Evolutionary conservation across 2,888 invertebrate genomes (phyloP).

Genomic region (Sminthurinus aureus): DNA sequence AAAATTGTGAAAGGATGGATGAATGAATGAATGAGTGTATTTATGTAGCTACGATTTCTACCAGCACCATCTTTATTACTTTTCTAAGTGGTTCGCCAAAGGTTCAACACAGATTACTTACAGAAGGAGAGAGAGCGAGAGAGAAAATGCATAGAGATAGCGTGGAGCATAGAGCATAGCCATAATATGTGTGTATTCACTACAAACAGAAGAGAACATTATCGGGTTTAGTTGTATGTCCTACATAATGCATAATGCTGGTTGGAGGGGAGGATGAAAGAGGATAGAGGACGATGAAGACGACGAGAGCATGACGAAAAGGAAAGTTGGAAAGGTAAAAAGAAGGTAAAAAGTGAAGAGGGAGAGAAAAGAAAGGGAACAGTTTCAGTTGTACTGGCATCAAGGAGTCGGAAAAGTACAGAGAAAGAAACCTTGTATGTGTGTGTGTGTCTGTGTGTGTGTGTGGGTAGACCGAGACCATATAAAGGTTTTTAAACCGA

Average conservation of each 20-base stretch:
- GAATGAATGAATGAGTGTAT: constrained; percentile 27
- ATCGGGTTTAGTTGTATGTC: too few relatives aligned
- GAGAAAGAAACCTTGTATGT: constrained; percentile 5
- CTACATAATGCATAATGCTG: not conserved
- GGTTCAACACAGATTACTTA: constrained; percentile 19
- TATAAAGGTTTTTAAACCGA: not conserved
- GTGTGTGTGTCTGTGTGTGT: not conserved
- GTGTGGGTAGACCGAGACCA: not conserved
- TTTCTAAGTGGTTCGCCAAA: constrained; percentile 42
- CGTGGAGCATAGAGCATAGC: not conserved
- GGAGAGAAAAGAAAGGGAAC: constrained; percentile 30
- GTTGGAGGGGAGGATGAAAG: constrained; percentile 15
- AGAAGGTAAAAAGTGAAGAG: constrained; percentile 28
- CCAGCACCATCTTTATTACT: constrained; percentile 45
- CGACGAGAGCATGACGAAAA: constrained; percentile 31
- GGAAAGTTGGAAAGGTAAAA: constrained; percentile 51
- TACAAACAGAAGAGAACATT: too few relatives aligned
- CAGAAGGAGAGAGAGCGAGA: constrained; percentile 1
- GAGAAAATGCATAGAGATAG: not conserved
- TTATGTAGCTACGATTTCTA: not conserved
- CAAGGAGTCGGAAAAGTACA: constrained; percentile 38
- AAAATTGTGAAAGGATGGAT: not conserved
- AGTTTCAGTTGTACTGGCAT: constrained; percentile 2
- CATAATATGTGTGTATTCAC: not conserved
- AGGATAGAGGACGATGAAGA: not conserved